A percentile compares a stretch with the other conserved stretches of the same genome.
Evolutionary conservation across 2,113 vertebrate genomes (phyloP).

Genomic region (Eulemur rufifrons): DNA sequence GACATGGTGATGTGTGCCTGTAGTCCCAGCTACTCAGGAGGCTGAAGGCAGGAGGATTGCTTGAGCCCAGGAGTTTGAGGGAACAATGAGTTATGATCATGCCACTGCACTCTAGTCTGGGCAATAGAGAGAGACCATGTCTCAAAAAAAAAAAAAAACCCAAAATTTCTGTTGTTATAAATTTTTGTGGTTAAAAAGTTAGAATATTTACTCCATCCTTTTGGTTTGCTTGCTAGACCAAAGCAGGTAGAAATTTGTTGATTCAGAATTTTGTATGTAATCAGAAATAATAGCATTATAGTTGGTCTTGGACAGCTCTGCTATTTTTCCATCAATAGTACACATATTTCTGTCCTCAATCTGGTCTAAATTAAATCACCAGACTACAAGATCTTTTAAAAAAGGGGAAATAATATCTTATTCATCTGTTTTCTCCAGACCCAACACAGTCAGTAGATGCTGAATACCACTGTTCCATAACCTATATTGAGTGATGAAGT

Average conservation of each 20-base stretch:
- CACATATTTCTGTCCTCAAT: neutral
- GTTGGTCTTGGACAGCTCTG: neutral
- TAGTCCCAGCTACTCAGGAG: no score
- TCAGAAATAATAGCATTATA: neutral
- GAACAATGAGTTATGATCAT: no score
- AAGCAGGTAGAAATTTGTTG: neutral
- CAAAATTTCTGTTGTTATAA: neutral
- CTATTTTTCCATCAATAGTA: neutral
- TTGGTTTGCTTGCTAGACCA: neutral
- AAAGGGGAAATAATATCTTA: neutral
- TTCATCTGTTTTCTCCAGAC: neutral
- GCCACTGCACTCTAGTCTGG: no score
- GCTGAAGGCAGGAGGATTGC: no score
- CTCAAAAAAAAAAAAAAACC: no score
- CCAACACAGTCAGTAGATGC: neutral
- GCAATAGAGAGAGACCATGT: no score
- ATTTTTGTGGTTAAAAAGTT: neutral
- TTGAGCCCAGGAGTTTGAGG: no score
- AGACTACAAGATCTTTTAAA: neutral
- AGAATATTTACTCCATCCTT: neutral
- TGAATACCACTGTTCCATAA: neutral
- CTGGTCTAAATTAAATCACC: neutral
- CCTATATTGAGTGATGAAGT: neutral
- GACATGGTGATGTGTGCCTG: no score
- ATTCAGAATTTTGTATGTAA: neutral